Evolutionary conservation across 2,888 invertebrate species (phyloP).

Genomic region (Lampropteryx suffumata): DNA sequence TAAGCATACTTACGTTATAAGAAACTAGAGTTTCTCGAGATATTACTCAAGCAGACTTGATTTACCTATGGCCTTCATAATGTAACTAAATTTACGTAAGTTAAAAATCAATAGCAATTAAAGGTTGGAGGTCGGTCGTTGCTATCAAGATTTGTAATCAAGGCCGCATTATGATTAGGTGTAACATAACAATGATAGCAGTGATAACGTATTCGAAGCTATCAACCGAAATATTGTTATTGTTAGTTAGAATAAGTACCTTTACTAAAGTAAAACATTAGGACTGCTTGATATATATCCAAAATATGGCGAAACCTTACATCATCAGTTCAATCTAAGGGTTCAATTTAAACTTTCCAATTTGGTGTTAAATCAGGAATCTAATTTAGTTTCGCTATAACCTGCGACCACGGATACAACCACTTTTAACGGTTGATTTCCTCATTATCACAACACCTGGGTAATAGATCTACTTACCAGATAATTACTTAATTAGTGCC

Average conservation of each 20-base stretch:
- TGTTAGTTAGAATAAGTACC: no score
- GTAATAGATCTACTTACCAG: slow-evolving; percentile 10
- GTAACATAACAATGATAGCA: not conserved
- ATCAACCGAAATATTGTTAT: no score
- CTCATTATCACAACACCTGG: slow-evolving; percentile 18
- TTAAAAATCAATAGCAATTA: slow-evolving; percentile 21
- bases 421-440: not conserved
- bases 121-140: slow-evolving; percentile 15
- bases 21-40: no score
- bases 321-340: not conserved
- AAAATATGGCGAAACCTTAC: not conserved
- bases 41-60: no score
- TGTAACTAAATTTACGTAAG: not conserved
- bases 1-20: no score
- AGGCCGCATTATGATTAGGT: not conserved
- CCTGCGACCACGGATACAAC: slow-evolving; percentile 7
- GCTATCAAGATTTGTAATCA: slow-evolving; percentile 7
- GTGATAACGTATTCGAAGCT: not conserved
- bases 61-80: no score
- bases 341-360: slow-evolving; percentile 7
- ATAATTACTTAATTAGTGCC: slow-evolving; percentile 13
- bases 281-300: no score
- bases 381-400: slow-evolving; percentile 12
- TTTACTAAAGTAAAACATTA: no score
- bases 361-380: slow-evolving; percentile 8